phyloP scores from a whole-genome alignment of 2,797 vertebrate species.

The Notoglanidium macrostoma region DNA sequence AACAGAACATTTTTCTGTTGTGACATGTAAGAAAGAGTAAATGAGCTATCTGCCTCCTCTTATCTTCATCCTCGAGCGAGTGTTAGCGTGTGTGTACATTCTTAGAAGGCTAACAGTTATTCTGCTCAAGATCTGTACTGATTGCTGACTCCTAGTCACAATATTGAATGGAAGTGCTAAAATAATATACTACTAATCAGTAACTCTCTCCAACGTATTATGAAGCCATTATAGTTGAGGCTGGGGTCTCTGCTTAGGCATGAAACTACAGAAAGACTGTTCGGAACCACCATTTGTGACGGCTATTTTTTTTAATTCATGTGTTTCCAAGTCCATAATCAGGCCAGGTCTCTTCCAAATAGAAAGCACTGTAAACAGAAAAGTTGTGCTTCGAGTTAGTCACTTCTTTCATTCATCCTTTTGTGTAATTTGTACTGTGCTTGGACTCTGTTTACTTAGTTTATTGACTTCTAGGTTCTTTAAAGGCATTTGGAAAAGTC shows the following conservation, averaged over 20 bases:
- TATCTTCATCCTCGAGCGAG: background rate
- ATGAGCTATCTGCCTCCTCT: conserved; percentile 1
- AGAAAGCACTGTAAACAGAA: background rate
- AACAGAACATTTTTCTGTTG: conserved; percentile 6
- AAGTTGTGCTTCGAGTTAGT: background rate
- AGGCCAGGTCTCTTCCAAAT: background rate
- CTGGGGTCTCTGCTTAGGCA: background rate
- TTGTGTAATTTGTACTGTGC: background rate
- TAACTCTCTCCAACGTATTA: background rate
- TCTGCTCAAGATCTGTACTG: background rate
- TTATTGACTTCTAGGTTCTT: background rate
- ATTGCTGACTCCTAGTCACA: background rate
- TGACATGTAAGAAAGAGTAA: conserved; percentile 5
- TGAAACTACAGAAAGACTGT: background rate
- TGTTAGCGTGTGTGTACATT: background rate
- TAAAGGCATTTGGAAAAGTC: background rate
- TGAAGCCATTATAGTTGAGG: background rate
- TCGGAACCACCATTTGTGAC: background rate
- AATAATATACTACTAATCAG: background rate
- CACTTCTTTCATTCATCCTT: background rate
- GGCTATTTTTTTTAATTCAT: background rate
- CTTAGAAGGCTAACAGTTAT: background rate
- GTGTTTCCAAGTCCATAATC: background rate
- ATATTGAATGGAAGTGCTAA: background rate
- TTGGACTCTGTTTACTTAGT: background rate